Evolutionary conservation across 1,140 invertebrate genomes (phyloP).

Genomic region (Scaptomyza graminum): DNA sequence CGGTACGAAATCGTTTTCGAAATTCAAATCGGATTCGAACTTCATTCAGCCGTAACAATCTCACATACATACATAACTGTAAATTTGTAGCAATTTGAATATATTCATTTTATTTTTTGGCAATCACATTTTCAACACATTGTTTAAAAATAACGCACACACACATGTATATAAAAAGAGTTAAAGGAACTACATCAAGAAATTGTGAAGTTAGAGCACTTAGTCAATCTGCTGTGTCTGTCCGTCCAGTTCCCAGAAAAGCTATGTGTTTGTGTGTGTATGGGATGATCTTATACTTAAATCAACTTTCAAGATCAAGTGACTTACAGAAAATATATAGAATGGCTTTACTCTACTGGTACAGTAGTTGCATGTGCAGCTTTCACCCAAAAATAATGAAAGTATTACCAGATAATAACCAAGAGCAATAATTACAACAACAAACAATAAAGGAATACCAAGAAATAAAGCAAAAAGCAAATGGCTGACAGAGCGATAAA

Average conservation of each 20-base stretch:
- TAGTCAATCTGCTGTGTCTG: not conserved
- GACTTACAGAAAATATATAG: not conserved
- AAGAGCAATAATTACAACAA: constrained; percentile 14
- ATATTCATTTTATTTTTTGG: constrained; percentile 22
- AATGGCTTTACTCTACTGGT: not conserved
- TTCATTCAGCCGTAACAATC: constrained; percentile 50
- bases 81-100: constrained; percentile 64
- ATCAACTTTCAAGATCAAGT: not conserved
- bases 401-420: constrained; percentile 31
- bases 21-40: constrained; percentile 21
- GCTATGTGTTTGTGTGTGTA: no score
- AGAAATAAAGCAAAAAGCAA: constrained; percentile 4
- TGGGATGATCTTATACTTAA: constrained; percentile 10
- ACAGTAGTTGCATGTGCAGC: constrained; percentile 17
- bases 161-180: not conserved
- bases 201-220: constrained; percentile 1
- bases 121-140: constrained; percentile 67
- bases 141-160: constrained; percentile 44
- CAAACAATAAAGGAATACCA: constrained; percentile 2
- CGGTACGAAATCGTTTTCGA: not conserved
- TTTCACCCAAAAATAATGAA: constrained; percentile 21
- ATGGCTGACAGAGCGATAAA: constrained; percentile 47
- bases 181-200: not conserved
- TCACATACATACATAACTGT: constrained; percentile 39
- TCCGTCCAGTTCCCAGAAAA: constrained; percentile 18